Base-by-base conservation (phyloP, 2,797 vertebrate species). In the Sebastes wilsoni region DNA sequence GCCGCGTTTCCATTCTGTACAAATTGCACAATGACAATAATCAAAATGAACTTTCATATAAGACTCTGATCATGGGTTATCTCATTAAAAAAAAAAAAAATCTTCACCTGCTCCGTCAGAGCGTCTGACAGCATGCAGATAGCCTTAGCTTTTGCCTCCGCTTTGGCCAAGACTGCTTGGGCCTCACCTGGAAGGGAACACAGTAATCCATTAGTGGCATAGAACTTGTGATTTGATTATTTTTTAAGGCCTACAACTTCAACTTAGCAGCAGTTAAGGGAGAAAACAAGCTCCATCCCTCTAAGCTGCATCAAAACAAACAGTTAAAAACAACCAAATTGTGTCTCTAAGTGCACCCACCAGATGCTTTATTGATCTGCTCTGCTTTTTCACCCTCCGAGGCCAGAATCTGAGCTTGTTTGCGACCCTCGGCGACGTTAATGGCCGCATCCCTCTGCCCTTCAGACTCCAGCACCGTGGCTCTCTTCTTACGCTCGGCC, bases 341-440 rank as follows among this genome's bases (percentile, higher is more conserved):
- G 14, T 3, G 7, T 30, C 14, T 64, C 8, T 56, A 1, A 62
- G 67, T 67, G 23, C 12, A 87, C 91, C 49, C 85, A 99, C 98
- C 98, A 62, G 96, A 93, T 1, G 98, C 98, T 88, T 95, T 95
- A 92, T 99, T 99, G 94, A 99, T 99, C 88, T 95, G 96, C 88
- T 99, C 97, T 0, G 95, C 96, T 70, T 97, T 98, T 91, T 98
- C 88, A 38, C 96, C 98, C 94, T 99, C 98, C 0, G 98, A 99
- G 0, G 98, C 98, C 90, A 99, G 94, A 84, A 99, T 99, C 95
- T 99, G 98, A 22, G 98, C 93, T 87, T 96, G 98, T 88, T 99
- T 99, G 82, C 94, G 88, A 18, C 98, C 98, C 87, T 99, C 98
- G 0, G 98, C 98, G 46, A 99, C 97, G 0, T 99, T 99, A 88